Base-by-base conservation (phyloP, 2,113 vertebrate species). In the Cyanoderma ruficeps region DNA sequence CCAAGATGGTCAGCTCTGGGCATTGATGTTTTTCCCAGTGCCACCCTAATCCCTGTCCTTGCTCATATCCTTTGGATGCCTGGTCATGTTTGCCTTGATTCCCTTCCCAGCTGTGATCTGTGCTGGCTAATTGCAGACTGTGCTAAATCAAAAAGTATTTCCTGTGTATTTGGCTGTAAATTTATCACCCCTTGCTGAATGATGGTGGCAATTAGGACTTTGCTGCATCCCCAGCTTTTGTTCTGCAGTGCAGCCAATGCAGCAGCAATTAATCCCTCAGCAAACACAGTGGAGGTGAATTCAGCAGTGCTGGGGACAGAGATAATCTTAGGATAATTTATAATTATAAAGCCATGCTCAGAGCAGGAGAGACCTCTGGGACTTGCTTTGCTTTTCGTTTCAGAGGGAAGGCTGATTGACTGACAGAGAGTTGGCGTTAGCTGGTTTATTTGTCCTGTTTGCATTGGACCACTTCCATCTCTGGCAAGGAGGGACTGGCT, bases 301-400 rank as follows among this genome's bases (percentile, higher is more conserved):
- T 52, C 71, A 71, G 92, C 91, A 74, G 75, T 0, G 2, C 64
- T 77, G 74, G 85, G 87, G 76, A 83, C 64, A 75, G 85, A 95
- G 85, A 94, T 88, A 90, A 95, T 95, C 92, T 92, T 83, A 76
- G 93, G 87, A 92, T 90, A 69, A 96, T 83, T 96, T 95, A 71
- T 92, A 90, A 83, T 88, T 94, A 85, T 71, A 91, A 96, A 96
- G 87, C 82, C 63, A 46, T 60, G 71, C 44, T 85, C 3, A 0
- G 64, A 83, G 93, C 1, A 0, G 71, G 68, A 83, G 71, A 81
- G 83, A 77, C 88, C 88, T 90, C 83, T 5, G 71, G 88, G 93
- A 86, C 52, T 59, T 88, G 78, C 64, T 94, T 94, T 86, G 59
- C 52, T 74, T 90, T 90, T 81, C 0, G 0, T 92, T 96, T 83